Base-by-base conservation (phyloP, 1,140 invertebrate genomes). In the Thaumetopoea pityocampa region DNA sequence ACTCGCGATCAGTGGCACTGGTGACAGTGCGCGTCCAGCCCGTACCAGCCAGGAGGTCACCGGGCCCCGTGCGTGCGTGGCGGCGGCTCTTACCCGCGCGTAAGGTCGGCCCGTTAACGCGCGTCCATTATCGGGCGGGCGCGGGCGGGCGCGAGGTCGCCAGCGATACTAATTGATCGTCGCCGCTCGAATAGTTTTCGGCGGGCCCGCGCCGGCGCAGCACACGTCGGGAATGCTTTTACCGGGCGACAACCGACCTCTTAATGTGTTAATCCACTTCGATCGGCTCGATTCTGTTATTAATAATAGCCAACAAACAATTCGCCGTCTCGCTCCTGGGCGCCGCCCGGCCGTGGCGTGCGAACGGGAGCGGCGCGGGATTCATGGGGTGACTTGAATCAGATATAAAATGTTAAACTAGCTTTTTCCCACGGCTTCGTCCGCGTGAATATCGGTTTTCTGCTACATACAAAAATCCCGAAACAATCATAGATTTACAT, bases 191-290 rank as follows among this genome's bases (percentile, higher is more conserved):
- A n/a, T n/a, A n/a, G n/a, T n/a, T n/a, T n/a, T n/a, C n/a, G n/a
- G 48, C 30, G 26, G 27, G 33, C 26, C 42, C 30, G 47, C 34
- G 30, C 36, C 29, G 45, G 35, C 36, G 40, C 28, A 32, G 32
- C 72, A 77, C 54, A 43, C 37, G 51, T 51, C 65, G 59, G 67
- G 71, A 78, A 78, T 76, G 73, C 71, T 76, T 78, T 81, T 76
- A 77, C 68, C 62, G 56, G 61, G 67, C 69, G 67, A 61, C 66
- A 49, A 32, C 49, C 52, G 64, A 63, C 70, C 70, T 53, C 59
- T 69, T 80, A 76, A 78, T 78, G 76, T 80, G 71, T 80, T 80
- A 80, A 80, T 78, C 69, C 71, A 80, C 68, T 77, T 52, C 47
- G 57, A 64, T 73, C 64, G 66, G 53, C 68, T 64, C 70, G 71